These are phyloP conservation scores for Drosophila kokeensis DNA, from an alignment of 2,888 invertebrate genomes.

Conservation along the genomic window DNA sequence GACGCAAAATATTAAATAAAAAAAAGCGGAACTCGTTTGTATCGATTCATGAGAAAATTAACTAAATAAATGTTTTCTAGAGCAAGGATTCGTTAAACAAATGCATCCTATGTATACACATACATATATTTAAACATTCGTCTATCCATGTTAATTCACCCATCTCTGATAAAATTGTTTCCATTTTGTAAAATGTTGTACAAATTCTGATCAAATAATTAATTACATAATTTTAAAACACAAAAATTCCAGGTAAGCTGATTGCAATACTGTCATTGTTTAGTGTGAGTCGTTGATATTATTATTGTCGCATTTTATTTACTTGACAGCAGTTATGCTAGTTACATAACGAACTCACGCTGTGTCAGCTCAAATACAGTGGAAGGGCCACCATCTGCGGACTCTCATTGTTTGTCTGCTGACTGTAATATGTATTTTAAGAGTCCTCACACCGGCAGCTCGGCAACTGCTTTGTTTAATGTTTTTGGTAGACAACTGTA, in stretches of 20 bases:
- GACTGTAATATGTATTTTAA: conserved; percentile 58
- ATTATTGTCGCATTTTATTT: conserved; percentile 40
- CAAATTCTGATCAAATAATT: conserved; percentile 1
- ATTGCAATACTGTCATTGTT: conserved; percentile 13
- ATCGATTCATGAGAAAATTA: background rate
- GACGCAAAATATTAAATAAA: too few relatives aligned
- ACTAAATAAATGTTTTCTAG: background rate
- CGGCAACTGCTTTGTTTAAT: conserved; percentile 59
- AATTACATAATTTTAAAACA: conserved; percentile 12
- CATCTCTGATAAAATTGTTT: background rate
- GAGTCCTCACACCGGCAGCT: conserved; percentile 22
- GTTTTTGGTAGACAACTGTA: conserved; percentile 47
- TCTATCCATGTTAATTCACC: background rate
- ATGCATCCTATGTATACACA: background rate
- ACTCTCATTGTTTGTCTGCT: conserved; percentile 46
- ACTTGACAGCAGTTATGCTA: conserved; percentile 30
- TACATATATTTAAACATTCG: background rate
- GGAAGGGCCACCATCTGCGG: conserved; percentile 18
- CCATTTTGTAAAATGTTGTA: background rate
- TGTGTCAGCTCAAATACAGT: conserved; percentile 44
- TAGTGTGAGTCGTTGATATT: conserved; percentile 4
- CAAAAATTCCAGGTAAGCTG: conserved; percentile 1
- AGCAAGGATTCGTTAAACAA: background rate
- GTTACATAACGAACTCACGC: conserved; percentile 39
- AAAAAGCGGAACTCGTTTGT: background rate